Percentiles rank a stretch among this genome's conserved stretches.
phyloP scores from a whole-genome alignment of 2,113 vertebrate species.

The Todiramphus chloris region DNA sequence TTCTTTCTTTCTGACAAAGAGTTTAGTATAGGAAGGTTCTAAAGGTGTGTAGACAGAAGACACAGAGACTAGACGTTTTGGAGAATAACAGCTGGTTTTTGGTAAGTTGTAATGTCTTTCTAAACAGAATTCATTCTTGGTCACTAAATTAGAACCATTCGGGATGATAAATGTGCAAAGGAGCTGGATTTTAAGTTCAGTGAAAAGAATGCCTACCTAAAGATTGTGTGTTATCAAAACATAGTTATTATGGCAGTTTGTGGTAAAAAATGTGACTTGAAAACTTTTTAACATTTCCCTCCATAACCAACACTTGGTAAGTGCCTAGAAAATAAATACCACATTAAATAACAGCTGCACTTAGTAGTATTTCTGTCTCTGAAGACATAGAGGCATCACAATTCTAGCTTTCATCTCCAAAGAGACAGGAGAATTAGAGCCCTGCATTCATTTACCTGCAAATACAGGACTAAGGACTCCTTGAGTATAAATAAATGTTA shows the following conservation, averaged over 20 bases:
- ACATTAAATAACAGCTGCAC: not conserved
- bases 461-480: not conserved
- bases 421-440: not conserved
- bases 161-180: not conserved
- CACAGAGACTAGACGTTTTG: rapidly evolving
- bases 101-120: not conserved
- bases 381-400: not conserved
- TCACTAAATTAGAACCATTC: not conserved
- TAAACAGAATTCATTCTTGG: not conserved
- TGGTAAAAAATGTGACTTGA: not conserved
- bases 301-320: not conserved
- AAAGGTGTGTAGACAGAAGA: rapidly evolving
- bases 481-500: not conserved
- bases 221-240: not conserved
- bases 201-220: not conserved
- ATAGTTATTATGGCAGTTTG: not conserved
- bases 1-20: not conserved
- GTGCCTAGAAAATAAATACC: not conserved
- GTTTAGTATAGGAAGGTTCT: not conserved
- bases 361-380: not conserved
- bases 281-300: not conserved
- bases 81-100: not conserved
- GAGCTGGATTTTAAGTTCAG: not conserved
- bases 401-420: not conserved
- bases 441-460: not conserved